Evolutionary conservation across 2,113 vertebrate species (phyloP).

Genomic region (Urocolius indicus): DNA sequence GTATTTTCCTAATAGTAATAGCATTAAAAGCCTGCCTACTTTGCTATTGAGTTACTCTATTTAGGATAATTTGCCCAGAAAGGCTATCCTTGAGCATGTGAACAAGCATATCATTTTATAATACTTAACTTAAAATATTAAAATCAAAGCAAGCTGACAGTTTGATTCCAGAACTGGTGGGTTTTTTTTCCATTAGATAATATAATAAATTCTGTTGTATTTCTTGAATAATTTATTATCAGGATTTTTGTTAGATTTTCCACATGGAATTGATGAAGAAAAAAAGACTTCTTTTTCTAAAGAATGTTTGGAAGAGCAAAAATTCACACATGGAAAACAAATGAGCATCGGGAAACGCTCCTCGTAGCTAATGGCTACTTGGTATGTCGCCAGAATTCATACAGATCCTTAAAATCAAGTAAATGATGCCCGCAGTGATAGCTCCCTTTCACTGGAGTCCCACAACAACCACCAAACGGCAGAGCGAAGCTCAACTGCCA

Average conservation of each 20-base stretch:
- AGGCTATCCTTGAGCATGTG: background rate
- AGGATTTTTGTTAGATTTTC: constrained; percentile 55
- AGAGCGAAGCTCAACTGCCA: constrained; percentile 21
- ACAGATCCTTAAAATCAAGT: constrained; percentile 35
- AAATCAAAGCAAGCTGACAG: constrained; percentile 54
- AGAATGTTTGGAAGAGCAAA: background rate
- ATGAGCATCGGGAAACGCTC: constrained; percentile 27
- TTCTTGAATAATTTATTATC: constrained; percentile 56
- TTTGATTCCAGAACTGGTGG: constrained; percentile 40
- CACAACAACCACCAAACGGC: constrained; percentile 18
- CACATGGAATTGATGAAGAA: constrained; percentile 42
- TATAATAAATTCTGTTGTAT: background rate
- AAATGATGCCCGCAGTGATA: constrained; percentile 27
- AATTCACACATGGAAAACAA: constrained; percentile 51
- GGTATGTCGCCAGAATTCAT: constrained; percentile 37
- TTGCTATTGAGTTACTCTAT: constrained; percentile 64
- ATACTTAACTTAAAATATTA: constrained; percentile 33
- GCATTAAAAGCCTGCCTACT: constrained; percentile 60
- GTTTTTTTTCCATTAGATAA: background rate
- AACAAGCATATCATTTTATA: constrained; percentile 57
- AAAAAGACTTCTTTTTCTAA: constrained; percentile 1
- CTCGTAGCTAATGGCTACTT: background rate
- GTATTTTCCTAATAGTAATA: constrained; percentile 71
- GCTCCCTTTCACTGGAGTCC: constrained; percentile 8
- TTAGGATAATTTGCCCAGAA: constrained; percentile 64